Base-by-base conservation (phyloP, 1,140 invertebrate species). In the Drosophila sucinea region DNA sequence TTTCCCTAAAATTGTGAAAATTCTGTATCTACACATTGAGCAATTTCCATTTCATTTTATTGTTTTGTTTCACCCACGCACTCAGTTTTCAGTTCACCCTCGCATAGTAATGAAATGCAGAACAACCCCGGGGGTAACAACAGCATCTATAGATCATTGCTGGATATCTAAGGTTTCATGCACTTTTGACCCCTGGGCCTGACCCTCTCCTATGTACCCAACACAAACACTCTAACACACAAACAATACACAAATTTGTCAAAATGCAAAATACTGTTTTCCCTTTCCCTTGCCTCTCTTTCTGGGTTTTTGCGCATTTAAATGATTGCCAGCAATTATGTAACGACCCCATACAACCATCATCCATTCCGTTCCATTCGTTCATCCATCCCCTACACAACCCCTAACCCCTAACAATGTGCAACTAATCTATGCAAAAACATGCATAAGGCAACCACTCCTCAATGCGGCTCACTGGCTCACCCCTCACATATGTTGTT, bases 341-440 rank as follows among this genome's bases (percentile, higher is more conserved):
- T 60, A 77, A 83, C 73, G 56, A 62, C 77, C 61, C 60, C 79
- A 67, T 44, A 30, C 73, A 72, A 70, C 64, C 23, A 51, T 51
- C 44, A 51, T 27, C 23, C 11, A 27, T 47, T 23, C n/a, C 35
- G 4, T 54, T 38, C 54, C 35, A 25, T 35, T 32, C 11, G 27
- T 30, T 17, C n/a, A 7, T 4, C 23, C 27, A 25, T 11, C 47
- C 40, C 11, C 11, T 32, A 25, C 11, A 55, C 8, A 38, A 38
- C 35, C 35, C 35, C 35, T 33, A 4, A 40, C 40, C 47, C 82
- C 68, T 80, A 89, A 89, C 81, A 68, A 83, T 81, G 58, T 84
- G 77, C 78, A 75, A 67, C 81, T 90, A 89, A 89, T 90, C 84
- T 90, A 90, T 89, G 85, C 81, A 90, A 89, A 89, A 90, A 87